Conservation (phyloP, 2,113 vertebrate genomes). For the Plecotus auritus region DNA sequence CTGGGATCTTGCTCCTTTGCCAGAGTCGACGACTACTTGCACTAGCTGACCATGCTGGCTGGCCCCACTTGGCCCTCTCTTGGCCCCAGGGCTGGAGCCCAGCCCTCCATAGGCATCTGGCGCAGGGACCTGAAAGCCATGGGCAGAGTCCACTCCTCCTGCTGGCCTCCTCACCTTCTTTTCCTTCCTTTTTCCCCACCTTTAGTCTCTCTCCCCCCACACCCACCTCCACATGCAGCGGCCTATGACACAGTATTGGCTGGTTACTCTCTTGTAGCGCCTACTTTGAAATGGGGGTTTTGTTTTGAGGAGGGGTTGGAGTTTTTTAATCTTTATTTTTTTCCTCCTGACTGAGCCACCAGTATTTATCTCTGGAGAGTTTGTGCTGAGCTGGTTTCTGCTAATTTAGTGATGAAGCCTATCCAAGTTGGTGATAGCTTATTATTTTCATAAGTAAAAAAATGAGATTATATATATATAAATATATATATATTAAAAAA, state of each 20-base stretch:
- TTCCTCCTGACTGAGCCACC: slow-evolving; percentile 81
- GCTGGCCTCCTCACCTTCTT: background rate
- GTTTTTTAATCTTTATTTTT: slow-evolving; percentile 76
- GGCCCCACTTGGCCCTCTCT: slow-evolving; percentile 65
- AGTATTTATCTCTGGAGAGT: slow-evolving; percentile 83
- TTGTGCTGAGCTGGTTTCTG: slow-evolving; percentile 86
- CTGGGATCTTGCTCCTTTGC: slow-evolving; percentile 98
- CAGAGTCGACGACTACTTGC: slow-evolving; percentile 99
- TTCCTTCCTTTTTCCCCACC: background rate
- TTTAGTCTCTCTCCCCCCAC: slow-evolving; percentile 4
- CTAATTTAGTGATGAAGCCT: slow-evolving; percentile 82
- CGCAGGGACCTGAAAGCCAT: slow-evolving; percentile 62
- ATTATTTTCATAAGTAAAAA: slow-evolving; percentile 80
- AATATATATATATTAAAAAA: slow-evolving; percentile 73
- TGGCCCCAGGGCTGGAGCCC: slow-evolving; percentile 47
- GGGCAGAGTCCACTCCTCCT: slow-evolving; percentile 58
- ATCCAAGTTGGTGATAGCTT: slow-evolving; percentile 79
- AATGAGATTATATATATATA: slow-evolving; percentile 70
- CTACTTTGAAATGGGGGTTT: slow-evolving; percentile 62
- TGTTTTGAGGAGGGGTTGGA: slow-evolving; percentile 66
- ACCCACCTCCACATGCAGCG: slow-evolving; percentile 57
- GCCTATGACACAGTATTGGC: slow-evolving; percentile 73
- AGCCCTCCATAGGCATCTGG: slow-evolving; percentile 56
- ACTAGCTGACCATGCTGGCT: slow-evolving; percentile 85
- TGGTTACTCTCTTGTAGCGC: slow-evolving; percentile 78